Evolutionary conservation across 2,888 invertebrate genomes (phyloP).

Genomic region (Drosophila antonietae): DNA sequence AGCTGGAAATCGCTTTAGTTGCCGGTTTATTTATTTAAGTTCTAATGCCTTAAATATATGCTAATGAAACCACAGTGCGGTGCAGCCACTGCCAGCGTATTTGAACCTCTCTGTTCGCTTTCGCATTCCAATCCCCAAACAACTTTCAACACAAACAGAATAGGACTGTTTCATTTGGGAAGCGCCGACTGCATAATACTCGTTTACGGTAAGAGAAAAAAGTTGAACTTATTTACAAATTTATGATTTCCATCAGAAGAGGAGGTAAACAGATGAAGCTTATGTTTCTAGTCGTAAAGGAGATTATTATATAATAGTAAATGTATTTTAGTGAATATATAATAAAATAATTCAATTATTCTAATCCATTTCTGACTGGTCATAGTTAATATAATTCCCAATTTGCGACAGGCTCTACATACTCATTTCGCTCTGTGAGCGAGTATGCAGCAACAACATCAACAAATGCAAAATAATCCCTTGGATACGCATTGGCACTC

Average conservation of each 20-base stretch:
- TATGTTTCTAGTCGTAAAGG: no score
- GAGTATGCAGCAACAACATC: background rate
- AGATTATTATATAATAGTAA: no score
- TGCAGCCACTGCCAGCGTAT: constrained; percentile 17
- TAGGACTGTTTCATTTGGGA: background rate
- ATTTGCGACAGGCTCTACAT: background rate
- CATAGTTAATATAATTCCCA: no score
- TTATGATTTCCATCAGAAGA: background rate
- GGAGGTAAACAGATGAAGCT: no score
- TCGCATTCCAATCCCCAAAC: background rate
- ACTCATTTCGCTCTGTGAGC: background rate
- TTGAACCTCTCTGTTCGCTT: background rate
- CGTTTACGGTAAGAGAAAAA: no score
- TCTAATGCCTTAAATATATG: constrained; percentile 68
- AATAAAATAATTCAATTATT: no score
- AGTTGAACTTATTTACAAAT: background rate
- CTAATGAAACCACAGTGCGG: constrained; percentile 74
- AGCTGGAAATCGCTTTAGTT: constrained; percentile 76
- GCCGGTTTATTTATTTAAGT: constrained; percentile 73
- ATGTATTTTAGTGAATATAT: no score
- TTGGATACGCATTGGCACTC: constrained; percentile 21
- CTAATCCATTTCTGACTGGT: no score
- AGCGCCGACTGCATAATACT: background rate
- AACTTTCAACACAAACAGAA: constrained; percentile 6
- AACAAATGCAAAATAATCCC: constrained; percentile 11